Conservation (phyloP, 2,113 vertebrate genomes). For the Camelus bactrianus region DNA sequence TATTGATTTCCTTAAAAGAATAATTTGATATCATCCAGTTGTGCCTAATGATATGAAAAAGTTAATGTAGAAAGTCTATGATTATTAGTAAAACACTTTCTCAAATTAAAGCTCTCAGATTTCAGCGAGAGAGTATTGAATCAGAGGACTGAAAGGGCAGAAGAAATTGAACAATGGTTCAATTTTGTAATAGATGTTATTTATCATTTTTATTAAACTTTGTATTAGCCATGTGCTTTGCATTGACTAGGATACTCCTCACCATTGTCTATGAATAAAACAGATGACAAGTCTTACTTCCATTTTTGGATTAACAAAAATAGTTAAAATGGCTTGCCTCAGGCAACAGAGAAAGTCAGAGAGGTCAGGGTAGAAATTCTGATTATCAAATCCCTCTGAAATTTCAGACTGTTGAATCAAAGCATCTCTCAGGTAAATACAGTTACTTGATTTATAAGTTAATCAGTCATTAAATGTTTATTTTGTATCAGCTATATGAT, state of each 20-base stretch:
- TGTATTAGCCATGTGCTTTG: conserved; percentile 60
- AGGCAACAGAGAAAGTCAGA: conserved; percentile 60
- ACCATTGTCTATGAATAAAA: conserved; percentile 61
- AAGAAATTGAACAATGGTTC: conserved; percentile 75
- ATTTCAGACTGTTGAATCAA: conserved; percentile 16
- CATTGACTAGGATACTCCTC: conserved; percentile 50
- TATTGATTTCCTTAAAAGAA: conserved; percentile 75
- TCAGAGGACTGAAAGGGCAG: conserved; percentile 72
- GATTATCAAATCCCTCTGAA: conserved; percentile 28
- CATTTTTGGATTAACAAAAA: conserved; percentile 66
- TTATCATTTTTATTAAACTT: conserved; percentile 82
- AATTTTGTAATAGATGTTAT: conserved; percentile 75
- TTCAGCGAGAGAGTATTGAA: conserved; percentile 73
- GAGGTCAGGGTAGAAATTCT: conserved; percentile 46
- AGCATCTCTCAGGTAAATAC: background rate
- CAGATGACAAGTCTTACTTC: conserved; percentile 51
- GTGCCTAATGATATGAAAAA: conserved; percentile 71
- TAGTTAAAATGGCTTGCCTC: conserved; percentile 31
- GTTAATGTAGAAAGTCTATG: conserved; percentile 65
- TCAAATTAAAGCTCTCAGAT: conserved; percentile 73
- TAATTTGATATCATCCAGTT: conserved; percentile 72
- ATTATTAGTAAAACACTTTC: conserved; percentile 75
- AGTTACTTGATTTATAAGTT: conserved; percentile 29
- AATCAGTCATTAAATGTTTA: conserved; percentile 33
- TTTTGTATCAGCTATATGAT: background rate